Evolutionary conservation across 2,888 invertebrate species (phyloP).

Genomic region (Colletes collaris): DNA sequence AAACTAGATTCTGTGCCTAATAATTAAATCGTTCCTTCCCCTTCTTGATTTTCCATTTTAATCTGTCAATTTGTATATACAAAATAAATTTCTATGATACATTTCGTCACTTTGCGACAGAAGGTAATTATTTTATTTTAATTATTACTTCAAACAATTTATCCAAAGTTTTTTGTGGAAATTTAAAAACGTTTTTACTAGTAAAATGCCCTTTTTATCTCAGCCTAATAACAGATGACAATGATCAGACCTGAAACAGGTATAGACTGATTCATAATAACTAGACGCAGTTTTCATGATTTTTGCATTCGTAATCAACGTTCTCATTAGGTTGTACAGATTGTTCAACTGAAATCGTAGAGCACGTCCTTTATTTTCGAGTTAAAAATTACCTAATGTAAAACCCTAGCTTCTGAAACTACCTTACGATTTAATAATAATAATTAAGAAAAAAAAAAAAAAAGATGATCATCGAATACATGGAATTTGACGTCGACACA

Average conservation of each 20-base stretch:
- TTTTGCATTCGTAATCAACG: conserved; percentile 29
- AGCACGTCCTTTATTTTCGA: conserved; percentile 21
- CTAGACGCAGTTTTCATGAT: conserved; percentile 29
- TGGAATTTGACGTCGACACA: conserved; percentile 14
- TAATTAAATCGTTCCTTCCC: conserved; percentile 27
- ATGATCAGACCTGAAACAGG: conserved; percentile 24
- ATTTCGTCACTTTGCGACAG: conserved; percentile 33
- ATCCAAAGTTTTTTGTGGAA: conserved; percentile 22
- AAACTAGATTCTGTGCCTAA: conserved; percentile 30
- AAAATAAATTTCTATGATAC: conserved; percentile 56
- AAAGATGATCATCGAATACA: conserved; percentile 10
- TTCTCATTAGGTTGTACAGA: conserved; percentile 5
- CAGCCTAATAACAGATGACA: conserved; percentile 35
- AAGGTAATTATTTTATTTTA: conserved; percentile 23
- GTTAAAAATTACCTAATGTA: conserved; percentile 11
- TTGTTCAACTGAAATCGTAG: conserved; percentile 22
- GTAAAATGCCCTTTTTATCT: conserved; percentile 56
- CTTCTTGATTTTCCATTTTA: conserved; percentile 1
- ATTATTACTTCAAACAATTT: conserved; percentile 36
- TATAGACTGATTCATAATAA: conserved; percentile 21
- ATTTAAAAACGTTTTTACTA: conserved; percentile 34
- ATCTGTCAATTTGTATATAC: conserved; percentile 47
- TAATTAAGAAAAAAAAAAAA: conserved; percentile 2
- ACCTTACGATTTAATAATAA: conserved; percentile 18
- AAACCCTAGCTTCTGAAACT: conserved; percentile 20